phyloP scores from a whole-genome alignment of 2,888 invertebrate species.

The Drosophila anceps region DNA sequence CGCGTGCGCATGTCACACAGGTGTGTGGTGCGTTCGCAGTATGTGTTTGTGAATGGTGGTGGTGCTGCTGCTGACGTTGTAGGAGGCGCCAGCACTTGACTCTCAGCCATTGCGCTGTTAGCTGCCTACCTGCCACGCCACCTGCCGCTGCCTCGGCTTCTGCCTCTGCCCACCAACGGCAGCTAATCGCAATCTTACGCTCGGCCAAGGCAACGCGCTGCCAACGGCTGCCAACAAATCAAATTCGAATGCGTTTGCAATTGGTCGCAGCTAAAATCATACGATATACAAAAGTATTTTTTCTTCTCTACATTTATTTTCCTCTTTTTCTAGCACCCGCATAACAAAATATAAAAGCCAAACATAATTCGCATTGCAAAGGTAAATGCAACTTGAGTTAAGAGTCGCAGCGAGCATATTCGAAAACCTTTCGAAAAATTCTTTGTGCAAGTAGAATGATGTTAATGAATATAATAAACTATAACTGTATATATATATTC shows the following conservation, averaged over 20 bases:
- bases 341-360: neutral
- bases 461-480: neutral
- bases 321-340: neutral
- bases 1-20: constrained; percentile 57
- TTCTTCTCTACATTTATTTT: neutral
- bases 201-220: constrained; percentile 31
- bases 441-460: neutral
- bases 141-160: neutral
- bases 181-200: constrained; percentile 39
- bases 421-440: neutral
- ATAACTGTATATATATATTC: neutral
- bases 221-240: constrained; percentile 71
- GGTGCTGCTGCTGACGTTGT: constrained; percentile 41
- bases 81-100: constrained; percentile 66
- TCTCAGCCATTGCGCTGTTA: constrained; percentile 53
- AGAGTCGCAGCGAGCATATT: neutral
- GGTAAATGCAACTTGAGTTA: constrained; percentile 36
- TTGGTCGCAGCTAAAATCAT: constrained; percentile 46
- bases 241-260: constrained; percentile 73
- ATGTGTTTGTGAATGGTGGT: constrained; percentile 31
- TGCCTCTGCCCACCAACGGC: constrained; percentile 12
- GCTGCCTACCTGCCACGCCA: constrained; percentile 36
- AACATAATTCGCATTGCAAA: constrained; percentile 1
- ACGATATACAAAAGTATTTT: constrained; percentile 22
- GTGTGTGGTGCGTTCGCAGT: constrained; percentile 2